Evolutionary conservation across 1,140 invertebrate species (phyloP).

Genomic region (Frieseomelitta varia): DNA sequence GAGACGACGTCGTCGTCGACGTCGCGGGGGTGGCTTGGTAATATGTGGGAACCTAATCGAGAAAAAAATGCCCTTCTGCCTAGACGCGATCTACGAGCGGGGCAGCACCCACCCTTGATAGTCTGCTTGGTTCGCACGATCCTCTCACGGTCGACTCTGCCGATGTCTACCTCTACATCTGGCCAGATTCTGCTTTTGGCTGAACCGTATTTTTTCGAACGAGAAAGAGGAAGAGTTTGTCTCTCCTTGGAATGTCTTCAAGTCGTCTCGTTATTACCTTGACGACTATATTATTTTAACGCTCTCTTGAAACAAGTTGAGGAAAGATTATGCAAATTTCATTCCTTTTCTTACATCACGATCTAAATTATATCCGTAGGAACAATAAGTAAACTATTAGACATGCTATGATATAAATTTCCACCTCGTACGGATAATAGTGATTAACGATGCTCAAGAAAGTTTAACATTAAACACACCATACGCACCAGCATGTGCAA

Average conservation of each 20-base stretch:
- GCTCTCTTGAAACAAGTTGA: background rate
- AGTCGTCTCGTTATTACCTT: background rate
- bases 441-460: too few relatives aligned
- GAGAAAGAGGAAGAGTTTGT: background rate
- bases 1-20: conserved; percentile 44
- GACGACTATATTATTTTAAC: background rate
- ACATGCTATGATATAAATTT: too few relatives aligned
- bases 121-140: conserved; percentile 6
- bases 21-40: conserved; percentile 79
- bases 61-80: conserved; percentile 46
- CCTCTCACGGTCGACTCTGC: background rate
- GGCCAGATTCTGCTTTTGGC: background rate
- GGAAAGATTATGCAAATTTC: too few relatives aligned
- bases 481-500: too few relatives aligned
- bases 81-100: conserved; percentile 41
- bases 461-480: too few relatives aligned
- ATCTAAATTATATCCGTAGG: too few relatives aligned
- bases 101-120: background rate
- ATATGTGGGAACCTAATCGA: conserved; percentile 79
- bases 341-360: too few relatives aligned
- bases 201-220: background rate
- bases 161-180: too few relatives aligned
- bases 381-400: too few relatives aligned
- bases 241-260: background rate
- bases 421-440: too few relatives aligned